phyloP scores from a whole-genome alignment of 2,888 invertebrate genomes.

The Auanema sp. region DNA sequence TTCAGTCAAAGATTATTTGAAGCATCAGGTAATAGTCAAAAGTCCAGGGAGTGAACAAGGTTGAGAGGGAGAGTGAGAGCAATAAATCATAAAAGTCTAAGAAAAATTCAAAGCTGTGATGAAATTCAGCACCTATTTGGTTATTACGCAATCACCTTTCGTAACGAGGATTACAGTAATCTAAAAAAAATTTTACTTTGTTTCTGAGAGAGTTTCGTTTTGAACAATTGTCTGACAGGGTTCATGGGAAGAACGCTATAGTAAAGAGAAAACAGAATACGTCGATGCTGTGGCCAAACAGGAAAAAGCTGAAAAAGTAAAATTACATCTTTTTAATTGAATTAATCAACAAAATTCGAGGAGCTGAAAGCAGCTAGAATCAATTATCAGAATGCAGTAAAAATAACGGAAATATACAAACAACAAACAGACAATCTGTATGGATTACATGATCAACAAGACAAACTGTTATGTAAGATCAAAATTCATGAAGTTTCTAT shows the following conservation, averaged over 20 bases:
- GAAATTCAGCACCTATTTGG: too few species aligned
- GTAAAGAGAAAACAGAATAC: constrained; percentile 67
- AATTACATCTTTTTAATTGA: neutral
- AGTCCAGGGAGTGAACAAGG: too few species aligned
- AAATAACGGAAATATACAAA: constrained; percentile 63
- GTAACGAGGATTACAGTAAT: too few species aligned
- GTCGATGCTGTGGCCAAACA: constrained; percentile 66
- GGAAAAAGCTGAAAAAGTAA: constrained; percentile 65
- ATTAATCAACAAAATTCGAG: constrained; percentile 27
- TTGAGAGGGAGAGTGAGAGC: too few species aligned
- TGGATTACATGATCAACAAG: constrained; percentile 67
- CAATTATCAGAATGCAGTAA: constrained; percentile 63
- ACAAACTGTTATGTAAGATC: constrained; percentile 67
- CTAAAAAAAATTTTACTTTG: too few species aligned
- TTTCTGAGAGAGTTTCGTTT: too few species aligned
- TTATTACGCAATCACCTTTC: too few species aligned
- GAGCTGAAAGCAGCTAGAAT: constrained; percentile 63
- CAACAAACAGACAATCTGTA: constrained; percentile 65
- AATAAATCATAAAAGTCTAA: too few species aligned
- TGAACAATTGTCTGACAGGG: constrained; percentile 36
- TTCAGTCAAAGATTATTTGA: constrained; percentile 64
- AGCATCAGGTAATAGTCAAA: constrained; percentile 47
- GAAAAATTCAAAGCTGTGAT: too few species aligned
- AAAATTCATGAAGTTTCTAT: too few species aligned
- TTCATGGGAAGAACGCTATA: constrained; percentile 63